Conservation (phyloP, 2,113 vertebrate genomes). For the Sigmodon hispidus region DNA sequence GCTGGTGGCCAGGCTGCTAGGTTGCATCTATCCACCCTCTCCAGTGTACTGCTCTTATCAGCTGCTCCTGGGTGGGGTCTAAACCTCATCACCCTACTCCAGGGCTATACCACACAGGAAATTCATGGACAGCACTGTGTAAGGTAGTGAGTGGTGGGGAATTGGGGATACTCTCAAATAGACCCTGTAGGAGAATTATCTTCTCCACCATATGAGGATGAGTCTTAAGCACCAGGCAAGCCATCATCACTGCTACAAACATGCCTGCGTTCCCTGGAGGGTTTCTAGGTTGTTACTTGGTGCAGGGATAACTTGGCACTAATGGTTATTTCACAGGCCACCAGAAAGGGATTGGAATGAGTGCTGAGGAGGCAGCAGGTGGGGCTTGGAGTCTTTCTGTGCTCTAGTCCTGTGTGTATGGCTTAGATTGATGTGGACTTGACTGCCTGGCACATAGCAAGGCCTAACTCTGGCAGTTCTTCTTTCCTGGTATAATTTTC, state of each 20-base stretch:
- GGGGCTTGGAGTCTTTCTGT: not conserved
- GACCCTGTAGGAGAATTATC: constrained; percentile 5
- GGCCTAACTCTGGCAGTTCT: not conserved
- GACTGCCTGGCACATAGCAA: not conserved
- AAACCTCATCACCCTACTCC: constrained; percentile 46
- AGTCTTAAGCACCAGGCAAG: not conserved
- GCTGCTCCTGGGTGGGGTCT: constrained; percentile 30
- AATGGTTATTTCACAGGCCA: not conserved
- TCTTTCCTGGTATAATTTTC: not conserved
- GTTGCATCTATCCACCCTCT: constrained; percentile 41
- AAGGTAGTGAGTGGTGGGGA: not conserved
- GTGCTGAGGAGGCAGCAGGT: fast-evolving
- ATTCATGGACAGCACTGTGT: constrained; percentile 80
- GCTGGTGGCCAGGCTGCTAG: not conserved
- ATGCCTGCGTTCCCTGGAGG: not conserved
- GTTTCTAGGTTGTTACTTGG: not conserved
- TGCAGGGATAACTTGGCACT: not conserved
- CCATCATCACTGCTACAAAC: fast-evolving
- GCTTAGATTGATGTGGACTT: fast-evolving
- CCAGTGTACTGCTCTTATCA: constrained; percentile 58
- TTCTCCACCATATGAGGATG: not conserved
- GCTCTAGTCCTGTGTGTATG: not conserved
- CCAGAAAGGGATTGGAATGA: not conserved
- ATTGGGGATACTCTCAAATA: constrained; percentile 20
- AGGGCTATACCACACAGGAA: constrained; percentile 54